Conservation (phyloP, 2,888 invertebrate species). For the Orgyia antiqua region DNA sequence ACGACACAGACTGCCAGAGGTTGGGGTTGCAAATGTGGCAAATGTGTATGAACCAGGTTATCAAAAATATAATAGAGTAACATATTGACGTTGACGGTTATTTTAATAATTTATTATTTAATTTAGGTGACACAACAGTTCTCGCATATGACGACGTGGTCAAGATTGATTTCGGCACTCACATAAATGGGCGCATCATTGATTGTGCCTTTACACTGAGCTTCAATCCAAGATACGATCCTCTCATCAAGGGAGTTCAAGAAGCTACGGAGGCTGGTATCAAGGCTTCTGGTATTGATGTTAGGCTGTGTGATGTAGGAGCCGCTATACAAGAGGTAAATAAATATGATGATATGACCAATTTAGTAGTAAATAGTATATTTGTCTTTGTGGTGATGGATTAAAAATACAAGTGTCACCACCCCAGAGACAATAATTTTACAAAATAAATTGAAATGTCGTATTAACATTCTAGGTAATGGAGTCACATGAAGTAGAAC, state of each 20-base stretch:
- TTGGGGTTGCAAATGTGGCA: too few species aligned
- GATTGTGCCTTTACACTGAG: constrained; percentile 99
- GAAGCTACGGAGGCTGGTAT: constrained; percentile 99
- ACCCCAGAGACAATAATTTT: too few species aligned
- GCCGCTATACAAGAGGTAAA: constrained; percentile 94
- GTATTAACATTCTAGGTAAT: constrained; percentile 90
- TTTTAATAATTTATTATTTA: too few species aligned
- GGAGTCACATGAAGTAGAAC: constrained; percentile 99
- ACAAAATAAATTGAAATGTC: too few species aligned
- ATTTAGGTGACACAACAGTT: constrained; percentile 90
- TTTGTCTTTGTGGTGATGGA: too few species aligned
- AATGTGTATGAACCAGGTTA: too few species aligned
- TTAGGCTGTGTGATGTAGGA: constrained; percentile 97
- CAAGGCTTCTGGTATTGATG: constrained; percentile 96
- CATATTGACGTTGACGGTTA: too few species aligned
- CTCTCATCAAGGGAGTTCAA: constrained; percentile 94
- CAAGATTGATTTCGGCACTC: constrained; percentile 99
- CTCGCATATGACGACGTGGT: constrained; percentile 97
- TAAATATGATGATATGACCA: background rate
- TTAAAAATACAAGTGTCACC: too few species aligned
- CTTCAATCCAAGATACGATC: constrained; percentile 98
- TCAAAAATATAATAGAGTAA: too few species aligned
- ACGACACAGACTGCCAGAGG: too few species aligned
- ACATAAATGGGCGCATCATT: constrained; percentile 98
- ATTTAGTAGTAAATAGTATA: too few species aligned